Percentiles rank a stretch among this genome's conserved stretches.
These are phyloP conservation scores for Cistogaster globosa DNA, from an alignment of 2,888 invertebrate genomes.

Conservation along the genomic window DNA sequence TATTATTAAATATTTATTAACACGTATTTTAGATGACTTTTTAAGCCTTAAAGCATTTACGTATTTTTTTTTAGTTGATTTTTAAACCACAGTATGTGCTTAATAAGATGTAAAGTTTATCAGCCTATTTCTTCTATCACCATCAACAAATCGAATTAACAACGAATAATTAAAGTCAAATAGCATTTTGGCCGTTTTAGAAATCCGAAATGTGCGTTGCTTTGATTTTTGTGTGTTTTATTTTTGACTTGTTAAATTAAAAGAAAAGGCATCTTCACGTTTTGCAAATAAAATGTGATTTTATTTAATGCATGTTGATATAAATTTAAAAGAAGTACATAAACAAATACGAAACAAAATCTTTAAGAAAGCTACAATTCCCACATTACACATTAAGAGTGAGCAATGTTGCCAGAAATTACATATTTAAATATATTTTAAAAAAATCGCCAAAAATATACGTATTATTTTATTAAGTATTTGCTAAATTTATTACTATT, in stretches of 20 bases:
- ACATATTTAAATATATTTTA: background rate
- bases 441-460: too few relatives aligned
- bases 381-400: constrained; percentile 57
- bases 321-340: constrained; percentile 47
- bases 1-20: too few relatives aligned
- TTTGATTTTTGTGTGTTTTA: constrained; percentile 1
- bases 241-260: constrained; percentile 32
- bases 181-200: constrained; percentile 9
- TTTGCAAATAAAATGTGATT: constrained; percentile 79
- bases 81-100: background rate
- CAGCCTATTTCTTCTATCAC: constrained; percentile 7
- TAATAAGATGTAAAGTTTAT: constrained; percentile 31
- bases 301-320: constrained; percentile 74
- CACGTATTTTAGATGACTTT: too few relatives aligned
- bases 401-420: background rate
- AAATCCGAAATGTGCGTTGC: constrained; percentile 3
- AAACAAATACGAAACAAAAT: background rate
- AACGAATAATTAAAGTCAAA: constrained; percentile 39
- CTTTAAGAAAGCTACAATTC: constrained; percentile 35
- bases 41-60: background rate
- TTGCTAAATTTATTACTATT: too few relatives aligned
- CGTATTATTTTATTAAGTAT: too few relatives aligned
- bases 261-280: constrained; percentile 80
- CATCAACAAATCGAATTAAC: constrained; percentile 44
- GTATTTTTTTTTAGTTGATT: background rate